Base-by-base conservation (phyloP, 2,888 invertebrate species). In the Rhingia campestris region DNA sequence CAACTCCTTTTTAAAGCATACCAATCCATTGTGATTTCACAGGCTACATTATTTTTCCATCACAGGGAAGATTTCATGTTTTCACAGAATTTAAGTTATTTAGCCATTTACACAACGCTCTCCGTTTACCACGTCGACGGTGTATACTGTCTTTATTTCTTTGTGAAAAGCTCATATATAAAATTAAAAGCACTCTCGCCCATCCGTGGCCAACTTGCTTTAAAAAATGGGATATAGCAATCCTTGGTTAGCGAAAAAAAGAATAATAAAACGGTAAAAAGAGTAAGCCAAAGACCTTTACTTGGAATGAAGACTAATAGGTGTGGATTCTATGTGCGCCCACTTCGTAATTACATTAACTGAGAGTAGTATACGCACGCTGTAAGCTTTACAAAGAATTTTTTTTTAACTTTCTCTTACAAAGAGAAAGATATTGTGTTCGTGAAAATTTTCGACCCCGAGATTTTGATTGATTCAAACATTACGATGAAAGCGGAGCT, bases 221-320 rank as follows among this genome's bases (percentile, higher is more conserved):
- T 30, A 54, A 37, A 53, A 53, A 53, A 33, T 39, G 47, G 22
- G 22, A 41, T 10, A 51, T 9, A 39, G 4, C 43, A 43, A 54
- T 45, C 67, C 35, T 22, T 22, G 22, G 22, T 2, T 22, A 22
- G 22, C 6, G 5, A 37, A 22, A 3, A 6, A 2, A 33, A n/a
- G n/a, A 22, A 22, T 22, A 22, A 22, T 2, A 51, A 22, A 33
- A 32, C 22, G 6, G 41, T 41, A 43, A 30, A 58, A 37, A 2
- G 10, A 69, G 14, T 54, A 43, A 33, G 33, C 61, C 49, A 64
- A 54, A n/a, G 75, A 51, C 47, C 51, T 54, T 66, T 49, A 53
- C 45, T 61, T 54, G 33, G 67, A 54, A 80, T 61, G 47, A 73
- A 73, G 73, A 79, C 66, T 54, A 79, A 79, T 67, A 66, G 73